Conservation (phyloP, 2,888 invertebrate genomes). For the Lithophane leautieri region DNA sequence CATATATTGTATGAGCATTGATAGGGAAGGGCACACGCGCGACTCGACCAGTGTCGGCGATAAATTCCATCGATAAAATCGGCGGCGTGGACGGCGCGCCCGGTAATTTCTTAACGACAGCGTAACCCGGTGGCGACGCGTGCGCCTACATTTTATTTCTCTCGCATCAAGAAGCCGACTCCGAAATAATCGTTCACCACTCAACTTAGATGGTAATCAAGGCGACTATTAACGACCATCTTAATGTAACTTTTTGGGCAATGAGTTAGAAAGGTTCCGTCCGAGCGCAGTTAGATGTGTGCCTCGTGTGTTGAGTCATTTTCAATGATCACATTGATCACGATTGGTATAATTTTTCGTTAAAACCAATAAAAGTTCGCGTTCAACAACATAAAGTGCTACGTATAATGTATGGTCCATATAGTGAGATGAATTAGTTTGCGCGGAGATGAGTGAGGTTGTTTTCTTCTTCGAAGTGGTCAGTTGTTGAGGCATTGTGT, state of each 20-base stretch:
- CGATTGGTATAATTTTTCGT: constrained; percentile 60
- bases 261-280: constrained; percentile 80
- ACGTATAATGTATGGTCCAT: constrained; percentile 40
- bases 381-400: constrained; percentile 33
- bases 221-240: constrained; percentile 87
- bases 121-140: constrained; percentile 90
- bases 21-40: constrained; percentile 80
- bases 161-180: constrained; percentile 86
- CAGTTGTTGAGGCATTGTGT: constrained; percentile 75
- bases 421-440: constrained; percentile 50
- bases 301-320: constrained; percentile 60
- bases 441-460: constrained; percentile 62
- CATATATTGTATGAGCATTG: constrained; percentile 67
- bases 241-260: constrained; percentile 87
- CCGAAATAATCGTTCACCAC: constrained; percentile 89
- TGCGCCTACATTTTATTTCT: constrained; percentile 89
- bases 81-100: constrained; percentile 85
- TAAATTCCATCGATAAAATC: constrained; percentile 91
- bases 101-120: constrained; percentile 90
- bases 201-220: constrained; percentile 90
- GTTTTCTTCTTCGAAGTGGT: constrained; percentile 68
- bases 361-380: constrained; percentile 53
- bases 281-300: constrained; percentile 55
- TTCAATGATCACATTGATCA: constrained; percentile 66
- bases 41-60: constrained; percentile 86